Evolutionary conservation across 2,113 vertebrate species (phyloP), one percentile per base, ranked within the genome.

Genomic region (Suncus etruscus): DNA sequence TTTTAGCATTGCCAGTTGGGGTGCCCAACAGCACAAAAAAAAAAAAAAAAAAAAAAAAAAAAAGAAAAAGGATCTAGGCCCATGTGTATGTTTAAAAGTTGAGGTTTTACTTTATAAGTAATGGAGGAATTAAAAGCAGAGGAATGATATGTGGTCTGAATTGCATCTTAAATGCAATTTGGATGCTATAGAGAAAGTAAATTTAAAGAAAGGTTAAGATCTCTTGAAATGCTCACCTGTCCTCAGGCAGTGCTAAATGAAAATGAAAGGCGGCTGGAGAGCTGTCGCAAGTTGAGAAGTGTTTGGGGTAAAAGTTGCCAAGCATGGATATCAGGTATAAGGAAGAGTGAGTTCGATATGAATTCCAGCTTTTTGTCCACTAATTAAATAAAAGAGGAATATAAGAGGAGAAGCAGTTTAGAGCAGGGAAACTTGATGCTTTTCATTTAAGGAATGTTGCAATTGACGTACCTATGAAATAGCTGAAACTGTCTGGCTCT

Each of bases 151-250:
- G 20, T 0, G 58, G 58, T 61, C 58, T 39, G 77, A 2, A 68
- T 93, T 91, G 27, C 18, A 8, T 84, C 89, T 92, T n/a, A 45
- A 91, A 75, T 84, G 63, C 47, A 66, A 31, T 47, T 70, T 92
- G 66, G 68, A 92, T 79, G 50, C 65, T 92, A 16, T 47, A 73
- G 78, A 79, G 32, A 94, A 47, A 29, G 47, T 15, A 91, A 65
- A 74, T 65, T 68, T 68, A n/a, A 83, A 88, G 61, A 79, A 83
- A 83, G 48, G 12, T 89, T 74, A 89, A 92, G 50, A 90, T 48
- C 48, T 54, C 10, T 61, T 69, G 50, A 48, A 69, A 32, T 86
- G 68, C 76, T 94, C 61, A 68, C 68, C 88, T 90, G 70, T 78
- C 75, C 51, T 47, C 74, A 61, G 61, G 32, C 32, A 47, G 12